phyloP scores from a whole-genome alignment of 2,113 vertebrate genomes.

The Malurus elegans region DNA sequence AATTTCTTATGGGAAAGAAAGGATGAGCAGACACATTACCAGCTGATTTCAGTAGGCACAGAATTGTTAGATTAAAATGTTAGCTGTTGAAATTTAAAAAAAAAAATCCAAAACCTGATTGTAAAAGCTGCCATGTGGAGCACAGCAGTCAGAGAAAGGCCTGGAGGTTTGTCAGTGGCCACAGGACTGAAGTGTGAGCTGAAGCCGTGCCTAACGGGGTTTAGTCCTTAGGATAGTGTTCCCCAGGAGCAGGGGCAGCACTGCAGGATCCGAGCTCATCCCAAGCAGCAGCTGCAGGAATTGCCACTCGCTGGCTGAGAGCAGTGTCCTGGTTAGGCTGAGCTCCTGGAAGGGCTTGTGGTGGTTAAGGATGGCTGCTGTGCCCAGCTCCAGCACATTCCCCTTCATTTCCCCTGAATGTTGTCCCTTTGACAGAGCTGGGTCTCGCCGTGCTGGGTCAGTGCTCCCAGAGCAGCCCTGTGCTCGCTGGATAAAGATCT shows the following conservation, averaged over 20 bases:
- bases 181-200: not conserved
- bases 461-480: not conserved
- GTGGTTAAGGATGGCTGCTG: not conserved
- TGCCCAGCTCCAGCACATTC: not conserved
- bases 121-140: not conserved
- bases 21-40: not conserved
- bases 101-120: not conserved
- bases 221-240: not conserved
- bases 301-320: fast-evolving
- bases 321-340: not conserved
- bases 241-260: not conserved
- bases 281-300: not conserved
- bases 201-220: not conserved
- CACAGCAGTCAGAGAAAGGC: not conserved
- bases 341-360: not conserved
- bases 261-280: not conserved
- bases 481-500: not conserved
- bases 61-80: not conserved
- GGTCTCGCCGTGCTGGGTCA: not conserved
- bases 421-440: not conserved
- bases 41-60: not conserved
- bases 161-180: not conserved
- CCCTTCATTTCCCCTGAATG: not conserved
- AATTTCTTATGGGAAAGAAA: not conserved
- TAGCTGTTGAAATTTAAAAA: not conserved